Evolutionary conservation across 2,888 invertebrate genomes (phyloP).

Genomic region (Drosophila sordidula): DNA sequence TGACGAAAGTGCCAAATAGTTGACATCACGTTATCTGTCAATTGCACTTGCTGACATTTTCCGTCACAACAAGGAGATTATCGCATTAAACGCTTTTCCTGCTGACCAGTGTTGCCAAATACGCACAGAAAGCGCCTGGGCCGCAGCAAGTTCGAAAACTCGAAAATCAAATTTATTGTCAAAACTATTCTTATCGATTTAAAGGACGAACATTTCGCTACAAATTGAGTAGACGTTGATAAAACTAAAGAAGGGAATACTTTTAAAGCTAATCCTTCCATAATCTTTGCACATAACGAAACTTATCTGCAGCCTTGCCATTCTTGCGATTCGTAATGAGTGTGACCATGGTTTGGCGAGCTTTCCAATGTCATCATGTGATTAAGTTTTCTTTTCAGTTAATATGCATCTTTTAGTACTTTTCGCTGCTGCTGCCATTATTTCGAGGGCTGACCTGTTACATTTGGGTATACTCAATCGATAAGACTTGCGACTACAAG

Average conservation of each 20-base stretch:
- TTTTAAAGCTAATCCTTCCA: too few species aligned
- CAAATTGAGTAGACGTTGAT: too few species aligned
- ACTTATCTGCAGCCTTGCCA: neutral
- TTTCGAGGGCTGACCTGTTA: conserved; percentile 66
- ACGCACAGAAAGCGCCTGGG: neutral
- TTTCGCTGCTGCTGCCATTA: conserved; percentile 32
- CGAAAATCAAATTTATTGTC: neutral
- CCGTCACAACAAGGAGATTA: neutral
- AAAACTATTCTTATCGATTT: too few species aligned
- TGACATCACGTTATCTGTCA: conserved; percentile 1
- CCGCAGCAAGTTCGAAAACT: neutral
- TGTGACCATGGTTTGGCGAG: conserved; percentile 1
- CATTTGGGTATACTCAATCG: conserved; percentile 68
- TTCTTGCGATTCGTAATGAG: neutral
- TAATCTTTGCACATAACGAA: neutral
- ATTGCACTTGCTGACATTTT: conserved; percentile 8
- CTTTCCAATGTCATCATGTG: neutral
- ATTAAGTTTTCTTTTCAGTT: neutral
- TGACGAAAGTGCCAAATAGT: neutral
- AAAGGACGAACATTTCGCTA: neutral
- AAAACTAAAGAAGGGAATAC: too few species aligned
- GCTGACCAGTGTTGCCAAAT: conserved; percentile 15
- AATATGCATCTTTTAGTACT: neutral
- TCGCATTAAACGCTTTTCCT: neutral
- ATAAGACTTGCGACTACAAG: conserved; percentile 54